Conservation (phyloP, 1,140 invertebrate species). For the Dendroctonus ponderosae region DNA sequence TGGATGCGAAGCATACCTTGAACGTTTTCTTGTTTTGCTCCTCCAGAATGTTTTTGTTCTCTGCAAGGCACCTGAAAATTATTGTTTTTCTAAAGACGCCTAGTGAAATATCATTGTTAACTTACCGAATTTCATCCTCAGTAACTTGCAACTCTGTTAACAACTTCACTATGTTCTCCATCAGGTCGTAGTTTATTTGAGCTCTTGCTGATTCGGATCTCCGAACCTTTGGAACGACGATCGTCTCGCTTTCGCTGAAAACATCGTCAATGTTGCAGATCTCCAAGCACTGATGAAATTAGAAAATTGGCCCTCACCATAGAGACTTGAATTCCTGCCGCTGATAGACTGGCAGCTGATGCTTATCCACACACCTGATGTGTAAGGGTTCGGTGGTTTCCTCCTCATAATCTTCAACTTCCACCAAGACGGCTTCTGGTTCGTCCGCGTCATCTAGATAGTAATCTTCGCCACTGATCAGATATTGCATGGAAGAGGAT, state of each 20-base stretch:
- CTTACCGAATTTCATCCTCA: slow-evolving; percentile 54
- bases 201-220: slow-evolving; percentile 49
- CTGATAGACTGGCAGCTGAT: slow-evolving; percentile 66
- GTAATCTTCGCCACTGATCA: slow-evolving; percentile 11
- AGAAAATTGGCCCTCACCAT: slow-evolving; percentile 43
- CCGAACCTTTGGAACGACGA: slow-evolving; percentile 44
- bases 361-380: slow-evolving; percentile 59
- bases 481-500: slow-evolving; percentile 45
- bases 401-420: slow-evolving; percentile 67
- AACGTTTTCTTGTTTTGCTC: slow-evolving; percentile 20
- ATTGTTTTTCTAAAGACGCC: slow-evolving; percentile 6
- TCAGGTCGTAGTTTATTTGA: slow-evolving; percentile 53
- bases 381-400: slow-evolving; percentile 66
- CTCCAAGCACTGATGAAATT: slow-evolving; percentile 1
- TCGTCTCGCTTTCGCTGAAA: slow-evolving; percentile 43
- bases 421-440: slow-evolving; percentile 64
- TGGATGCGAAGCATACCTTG: slow-evolving; percentile 6
- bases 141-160: slow-evolving; percentile 53
- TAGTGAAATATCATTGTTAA: slow-evolving; percentile 19
- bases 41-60: slow-evolving; percentile 30
- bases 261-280: not conserved
- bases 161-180: slow-evolving; percentile 55
- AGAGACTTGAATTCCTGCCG: slow-evolving; percentile 49
- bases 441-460: slow-evolving; percentile 49
- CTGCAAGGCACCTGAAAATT: slow-evolving; percentile 18